These are phyloP conservation scores for Drosophila athabasca DNA, from an alignment of 1,140 invertebrate genomes.

Conservation along the genomic window DNA sequence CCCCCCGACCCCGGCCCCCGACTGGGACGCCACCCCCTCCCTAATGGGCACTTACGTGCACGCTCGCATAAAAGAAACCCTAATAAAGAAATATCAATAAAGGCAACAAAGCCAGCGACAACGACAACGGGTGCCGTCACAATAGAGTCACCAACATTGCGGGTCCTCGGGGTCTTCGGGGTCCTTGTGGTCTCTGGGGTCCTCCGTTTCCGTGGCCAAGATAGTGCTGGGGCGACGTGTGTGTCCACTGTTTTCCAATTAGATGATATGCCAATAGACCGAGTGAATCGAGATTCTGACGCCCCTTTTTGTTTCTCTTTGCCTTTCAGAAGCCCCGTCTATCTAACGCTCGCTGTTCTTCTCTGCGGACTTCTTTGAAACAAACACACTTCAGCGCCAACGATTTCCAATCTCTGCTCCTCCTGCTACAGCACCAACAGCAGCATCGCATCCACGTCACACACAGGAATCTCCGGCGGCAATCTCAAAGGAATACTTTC, in stretches of 20 bases:
- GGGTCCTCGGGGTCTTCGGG: not conserved
- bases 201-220: not conserved
- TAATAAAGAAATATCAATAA: conserved; percentile 81
- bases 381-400: conserved; percentile 53
- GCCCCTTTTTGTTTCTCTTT: conserved; percentile 43
- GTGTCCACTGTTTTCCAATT: conserved; percentile 63
- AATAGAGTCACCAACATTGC: conserved; percentile 17
- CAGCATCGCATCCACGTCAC: conserved; percentile 22
- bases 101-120: conserved; percentile 52
- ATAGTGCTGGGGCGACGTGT: conserved; percentile 1
- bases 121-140: conserved; percentile 10
- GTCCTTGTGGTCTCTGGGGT: not conserved
- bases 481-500: conserved; percentile 72
- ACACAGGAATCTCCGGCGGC: conserved; percentile 44
- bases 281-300: conserved; percentile 26
- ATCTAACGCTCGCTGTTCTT: conserved; percentile 66
- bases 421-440: conserved; percentile 36
- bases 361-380: conserved; percentile 71
- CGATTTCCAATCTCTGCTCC: conserved; percentile 55
- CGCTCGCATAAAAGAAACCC: conserved; percentile 79
- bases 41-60: conserved; percentile 75
- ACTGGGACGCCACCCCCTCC: conserved; percentile 15
- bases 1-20: not conserved
- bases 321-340: conserved; percentile 66
- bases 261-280: conserved; percentile 54